Percentiles rank a stretch among this genome's conserved stretches.
These are phyloP conservation scores for Hucho hucho DNA, from an alignment of 2,113 vertebrate genomes.

Conservation along the genomic window DNA sequence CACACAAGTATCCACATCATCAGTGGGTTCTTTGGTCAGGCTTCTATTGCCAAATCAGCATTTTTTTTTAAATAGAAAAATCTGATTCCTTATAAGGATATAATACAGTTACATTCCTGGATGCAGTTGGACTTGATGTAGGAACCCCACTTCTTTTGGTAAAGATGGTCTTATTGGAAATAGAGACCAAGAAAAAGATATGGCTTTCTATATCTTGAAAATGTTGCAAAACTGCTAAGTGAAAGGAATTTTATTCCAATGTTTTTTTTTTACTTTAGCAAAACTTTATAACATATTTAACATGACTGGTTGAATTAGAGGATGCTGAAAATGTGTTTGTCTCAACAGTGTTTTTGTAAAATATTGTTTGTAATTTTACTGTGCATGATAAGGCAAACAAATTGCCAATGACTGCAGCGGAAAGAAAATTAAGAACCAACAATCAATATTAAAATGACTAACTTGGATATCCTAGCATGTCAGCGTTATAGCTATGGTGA, in stretches of 20 bases:
- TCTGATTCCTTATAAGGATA: too few relatives aligned
- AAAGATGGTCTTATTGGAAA: too few relatives aligned
- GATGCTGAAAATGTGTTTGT: not conserved
- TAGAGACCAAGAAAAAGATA: not conserved
- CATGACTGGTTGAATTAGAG: not conserved
- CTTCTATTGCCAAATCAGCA: too few relatives aligned
- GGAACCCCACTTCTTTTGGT: too few relatives aligned
- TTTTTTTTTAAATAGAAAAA: too few relatives aligned
- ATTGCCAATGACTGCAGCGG: not conserved
- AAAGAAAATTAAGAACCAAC: not conserved
- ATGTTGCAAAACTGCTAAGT: not conserved
- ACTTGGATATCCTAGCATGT: not conserved
- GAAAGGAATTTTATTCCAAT: not conserved
- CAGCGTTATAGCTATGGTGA: not conserved
- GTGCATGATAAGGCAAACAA: constrained; percentile 6
- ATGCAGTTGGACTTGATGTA: not conserved
- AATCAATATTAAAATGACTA: not conserved
- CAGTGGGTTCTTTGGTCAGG: too few relatives aligned
- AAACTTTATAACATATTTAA: not conserved
- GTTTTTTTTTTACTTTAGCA: too few relatives aligned
- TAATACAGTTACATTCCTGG: constrained; percentile 1
- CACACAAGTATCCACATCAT: too few relatives aligned
- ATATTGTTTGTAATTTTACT: not conserved
- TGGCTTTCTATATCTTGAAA: not conserved
- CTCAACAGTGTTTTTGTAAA: constrained; percentile 31